These are phyloP conservation scores for Lasioglossum marginatum DNA, from an alignment of 2,888 invertebrate genomes.

Conservation along the genomic window DNA sequence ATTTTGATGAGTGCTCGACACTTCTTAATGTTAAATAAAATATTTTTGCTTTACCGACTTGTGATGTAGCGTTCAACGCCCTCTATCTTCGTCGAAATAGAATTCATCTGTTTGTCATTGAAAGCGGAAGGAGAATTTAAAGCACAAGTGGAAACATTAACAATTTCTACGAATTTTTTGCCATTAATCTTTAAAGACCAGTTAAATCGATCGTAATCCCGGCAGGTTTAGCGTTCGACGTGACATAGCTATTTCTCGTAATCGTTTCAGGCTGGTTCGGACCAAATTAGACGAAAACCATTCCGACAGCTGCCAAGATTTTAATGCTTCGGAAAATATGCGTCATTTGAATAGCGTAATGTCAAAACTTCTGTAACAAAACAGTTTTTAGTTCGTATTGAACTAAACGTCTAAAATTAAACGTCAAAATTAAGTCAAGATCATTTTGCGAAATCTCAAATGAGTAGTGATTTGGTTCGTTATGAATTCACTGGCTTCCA, in stretches of 20 bases:
- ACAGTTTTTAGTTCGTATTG: constrained; percentile 26
- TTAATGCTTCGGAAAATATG: constrained; percentile 28
- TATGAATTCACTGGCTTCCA: neutral
- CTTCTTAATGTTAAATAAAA: neutral
- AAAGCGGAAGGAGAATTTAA: neutral
- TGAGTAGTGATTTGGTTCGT: neutral
- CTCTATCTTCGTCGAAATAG: neutral
- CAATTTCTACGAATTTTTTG: constrained; percentile 24
- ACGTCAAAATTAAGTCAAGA: constrained; percentile 28
- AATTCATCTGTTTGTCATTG: neutral
- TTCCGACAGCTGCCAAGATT: constrained; percentile 29
- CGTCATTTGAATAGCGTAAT: constrained; percentile 14
- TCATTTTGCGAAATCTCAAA: constrained; percentile 21
- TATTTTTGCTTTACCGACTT: neutral
- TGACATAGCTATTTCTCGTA: constrained; percentile 35
- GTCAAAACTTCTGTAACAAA: constrained; percentile 12
- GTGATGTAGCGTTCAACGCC: neutral
- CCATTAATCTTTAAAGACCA: neutral
- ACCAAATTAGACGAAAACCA: constrained; percentile 37
- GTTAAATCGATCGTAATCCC: constrained; percentile 17
- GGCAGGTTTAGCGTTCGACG: constrained; percentile 14
- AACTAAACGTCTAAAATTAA: constrained; percentile 26
- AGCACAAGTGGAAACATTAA: neutral
- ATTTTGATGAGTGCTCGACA: neutral
- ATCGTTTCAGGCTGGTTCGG: constrained; percentile 25